Evolutionary conservation across 1,140 invertebrate species (phyloP).

Genomic region (Drosophila repletoides): DNA sequence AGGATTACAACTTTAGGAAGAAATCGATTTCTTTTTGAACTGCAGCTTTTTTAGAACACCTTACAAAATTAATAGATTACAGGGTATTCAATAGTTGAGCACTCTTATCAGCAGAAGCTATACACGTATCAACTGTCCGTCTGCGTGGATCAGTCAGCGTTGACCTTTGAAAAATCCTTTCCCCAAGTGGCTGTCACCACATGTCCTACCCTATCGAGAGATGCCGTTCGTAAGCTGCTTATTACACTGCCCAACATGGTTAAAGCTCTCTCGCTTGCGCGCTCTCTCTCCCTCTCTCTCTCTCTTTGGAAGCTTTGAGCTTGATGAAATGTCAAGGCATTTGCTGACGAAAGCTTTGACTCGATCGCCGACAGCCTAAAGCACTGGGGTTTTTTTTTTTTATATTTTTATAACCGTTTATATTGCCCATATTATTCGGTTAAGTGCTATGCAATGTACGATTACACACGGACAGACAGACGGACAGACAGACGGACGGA

Average conservation of each 20-base stretch:
- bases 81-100: neutral
- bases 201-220: conserved; percentile 23
- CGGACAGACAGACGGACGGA: neutral
- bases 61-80: too few relatives aligned
- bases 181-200: conserved; percentile 19
- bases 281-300: neutral
- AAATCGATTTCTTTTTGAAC: too few relatives aligned
- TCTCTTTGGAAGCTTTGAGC: conserved; percentile 18
- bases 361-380: conserved; percentile 8
- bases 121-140: conserved; percentile 16
- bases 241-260: conserved; percentile 29
- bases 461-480: conserved; percentile 12
- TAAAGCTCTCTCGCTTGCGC: neutral
- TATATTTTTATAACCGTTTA: conserved; percentile 45
- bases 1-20: too few relatives aligned
- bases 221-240: conserved; percentile 37
- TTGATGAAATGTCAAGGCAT: conserved; percentile 41
- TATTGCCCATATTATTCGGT: conserved; percentile 59
- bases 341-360: conserved; percentile 29
- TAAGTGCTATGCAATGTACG: conserved; percentile 68
- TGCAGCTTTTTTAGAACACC: too few relatives aligned
- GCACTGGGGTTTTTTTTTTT: conserved; percentile 3
- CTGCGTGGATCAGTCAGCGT: conserved; percentile 20
- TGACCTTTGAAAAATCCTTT: conserved; percentile 42
- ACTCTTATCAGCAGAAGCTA: neutral